Conservation (phyloP, 2,888 invertebrate species). For the Endotricha flammealis region DNA sequence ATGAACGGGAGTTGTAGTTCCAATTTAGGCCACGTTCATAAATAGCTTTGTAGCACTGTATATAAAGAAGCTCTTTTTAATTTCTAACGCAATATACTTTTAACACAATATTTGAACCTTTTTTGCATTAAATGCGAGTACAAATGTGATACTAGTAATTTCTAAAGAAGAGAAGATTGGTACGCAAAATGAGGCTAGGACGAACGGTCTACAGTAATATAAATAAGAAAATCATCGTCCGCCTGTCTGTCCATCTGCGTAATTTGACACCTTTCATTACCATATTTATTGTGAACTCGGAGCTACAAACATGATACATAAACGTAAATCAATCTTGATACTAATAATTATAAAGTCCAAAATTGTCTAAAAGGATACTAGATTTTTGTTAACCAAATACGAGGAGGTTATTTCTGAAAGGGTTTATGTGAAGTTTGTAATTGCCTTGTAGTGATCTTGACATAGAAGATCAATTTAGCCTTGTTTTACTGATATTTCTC, state of each 20-base stretch:
- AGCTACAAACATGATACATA: conserved; percentile 23
- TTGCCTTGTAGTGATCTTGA: conserved; percentile 18
- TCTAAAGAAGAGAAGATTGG: no score
- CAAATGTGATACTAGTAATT: no score
- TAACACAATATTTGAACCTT: no score
- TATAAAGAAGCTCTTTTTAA: no score
- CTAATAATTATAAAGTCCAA: no score
- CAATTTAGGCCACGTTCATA: no score
- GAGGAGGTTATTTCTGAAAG: conserved; percentile 36
- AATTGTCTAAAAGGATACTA: conserved; percentile 13
- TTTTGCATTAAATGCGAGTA: no score
- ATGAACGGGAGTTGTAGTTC: no score
- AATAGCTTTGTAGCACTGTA: no score
- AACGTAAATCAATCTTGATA: no score
- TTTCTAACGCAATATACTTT: no score
- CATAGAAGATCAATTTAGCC: not conserved
- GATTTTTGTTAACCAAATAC: conserved; percentile 44
- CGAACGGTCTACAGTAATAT: conserved; percentile 34
- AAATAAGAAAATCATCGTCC: conserved; percentile 62
- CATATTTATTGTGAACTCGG: conserved; percentile 66
- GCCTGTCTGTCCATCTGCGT: conserved; percentile 55
- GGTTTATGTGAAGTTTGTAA: conserved; percentile 29
- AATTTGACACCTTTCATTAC: conserved; percentile 77
- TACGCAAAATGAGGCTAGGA: no score
- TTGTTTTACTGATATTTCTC: not conserved